Conservation (phyloP, 2,113 vertebrate genomes). For the Echinops telfairi region DNA sequence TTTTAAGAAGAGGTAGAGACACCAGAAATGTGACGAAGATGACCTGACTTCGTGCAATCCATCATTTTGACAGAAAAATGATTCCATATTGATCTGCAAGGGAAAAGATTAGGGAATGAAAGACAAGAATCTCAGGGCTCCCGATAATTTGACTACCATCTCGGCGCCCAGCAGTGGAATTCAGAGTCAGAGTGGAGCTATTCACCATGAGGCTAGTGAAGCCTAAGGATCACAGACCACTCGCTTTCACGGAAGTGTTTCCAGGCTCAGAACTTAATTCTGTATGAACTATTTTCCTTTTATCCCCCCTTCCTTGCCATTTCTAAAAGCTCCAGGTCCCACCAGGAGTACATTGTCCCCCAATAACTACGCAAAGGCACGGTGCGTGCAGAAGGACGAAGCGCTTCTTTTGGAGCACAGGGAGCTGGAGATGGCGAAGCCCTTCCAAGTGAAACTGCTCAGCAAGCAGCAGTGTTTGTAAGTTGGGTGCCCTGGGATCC, state of each 20-base stretch:
- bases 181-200: accelerated
- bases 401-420: neutral
- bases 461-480: neutral
- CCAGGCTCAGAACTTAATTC: neutral
- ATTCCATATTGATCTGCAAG: neutral
- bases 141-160: neutral
- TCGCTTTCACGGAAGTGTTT: neutral
- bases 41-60: too few species aligned
- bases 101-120: neutral
- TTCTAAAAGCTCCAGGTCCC: neutral
- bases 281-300: neutral
- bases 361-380: neutral
- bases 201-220: neutral
- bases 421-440: neutral
- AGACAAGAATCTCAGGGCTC: neutral
- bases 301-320: neutral
- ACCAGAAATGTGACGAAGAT: too few species aligned
- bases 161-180: neutral
- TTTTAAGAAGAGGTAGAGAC: too few species aligned
- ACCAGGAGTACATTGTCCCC: neutral
- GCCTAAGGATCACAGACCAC: neutral
- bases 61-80: too few species aligned
- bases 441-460: neutral
- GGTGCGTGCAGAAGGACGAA: neutral
- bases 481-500: neutral